Base-by-base conservation (phyloP, 2,888 invertebrate genomes). In the Dryadula phaetusa region DNA sequence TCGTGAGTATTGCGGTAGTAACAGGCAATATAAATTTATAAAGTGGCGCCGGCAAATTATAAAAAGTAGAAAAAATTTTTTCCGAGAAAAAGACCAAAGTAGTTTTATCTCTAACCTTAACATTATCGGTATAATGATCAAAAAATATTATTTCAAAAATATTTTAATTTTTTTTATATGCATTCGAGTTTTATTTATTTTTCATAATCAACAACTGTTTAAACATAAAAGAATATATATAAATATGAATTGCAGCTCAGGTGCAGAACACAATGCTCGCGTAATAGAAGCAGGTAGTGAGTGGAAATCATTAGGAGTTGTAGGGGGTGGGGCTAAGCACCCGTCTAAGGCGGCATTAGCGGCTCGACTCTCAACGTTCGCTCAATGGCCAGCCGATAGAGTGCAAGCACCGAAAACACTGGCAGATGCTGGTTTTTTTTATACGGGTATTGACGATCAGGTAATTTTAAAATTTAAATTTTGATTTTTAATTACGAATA, bases 401-500 rank as follows among this genome's bases (percentile, higher is more conserved):
- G 94, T 95, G 22, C 98, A 98, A 85, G 95, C 94, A 0, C 97
- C 98, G 0, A 94, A 95, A 69, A 93, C 95, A 8, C 86, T 99
- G 65, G 96, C 98, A 0, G 95, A 95, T 64, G 98, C 98, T 20
- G 98, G 98, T 3, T 98, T 99, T 86, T 98, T 96, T 84, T 98
- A 97, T 81, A 95, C 94, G 74, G 95, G 95, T 18, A 88, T 90
- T 22, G 94, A 94, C 53, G 96, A 96, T 84, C 95, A 95, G 88
- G 94, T 94, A 70, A 16, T 18, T 37, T 20, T 20, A n/a, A n/a
- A n/a, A n/a, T n/a, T n/a, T 20, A 22, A 22, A 56, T 34, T 16
- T 16, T 5, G 12, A 8, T 16, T 7, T n/a, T 28, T 52, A 2
- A n/a, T n/a, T n/a, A n/a, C n/a, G n/a, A n/a, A n/a, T n/a, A 3